Evolutionary conservation across 2,113 vertebrate genomes (phyloP), one percentile per base, ranked within the genome.

Genomic region (Hyla sarda): DNA sequence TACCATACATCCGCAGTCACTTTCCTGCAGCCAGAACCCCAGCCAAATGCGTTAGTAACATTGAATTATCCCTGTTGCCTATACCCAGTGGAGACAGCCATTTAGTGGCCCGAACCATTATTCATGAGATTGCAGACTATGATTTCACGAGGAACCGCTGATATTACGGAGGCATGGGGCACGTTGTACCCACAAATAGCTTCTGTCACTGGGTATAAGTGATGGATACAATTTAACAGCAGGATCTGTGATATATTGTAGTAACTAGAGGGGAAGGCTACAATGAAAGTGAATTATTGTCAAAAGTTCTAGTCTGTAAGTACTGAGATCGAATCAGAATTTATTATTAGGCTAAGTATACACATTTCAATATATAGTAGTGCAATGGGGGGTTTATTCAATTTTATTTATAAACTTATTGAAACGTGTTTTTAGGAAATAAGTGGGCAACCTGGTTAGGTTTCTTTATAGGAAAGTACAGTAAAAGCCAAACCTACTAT

Each of bases 41-140:
- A 1, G 74, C 48, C 28, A 52, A 45, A 74, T 74, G 72, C 41
- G 48, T 48, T 54, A 77, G 28, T 32, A 30, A 54, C 50, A 23
- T 77, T 77, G 28, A 77, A 71, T 71, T 71, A 71, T 71, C 67
- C 67, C 67, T 41, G 67, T 41, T 71, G 67, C 67, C 67, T 71
- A 71, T 71, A 71, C 67, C 9, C 67, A 77, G 73, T 32, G 48
- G 41, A 74, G 41, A 41, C n/a, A 74, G 41, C 37, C 41, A 74
- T 74, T 74, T 47, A 47, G 72, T 47, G 37, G 72, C 21, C 23
- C 23, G 72, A 48, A 48, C 72, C 72, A 74, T 47, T 74, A 74
- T 48, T 74, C 72, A 14, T 47, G 23, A 47, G 41, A 45, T 25
- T 48, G 72, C 72, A 74, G 72, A 34, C 72, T 74, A 74, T 48